Evolutionary conservation across 2,797 vertebrate species (phyloP).

Genomic region (Fringilla coelebs): DNA sequence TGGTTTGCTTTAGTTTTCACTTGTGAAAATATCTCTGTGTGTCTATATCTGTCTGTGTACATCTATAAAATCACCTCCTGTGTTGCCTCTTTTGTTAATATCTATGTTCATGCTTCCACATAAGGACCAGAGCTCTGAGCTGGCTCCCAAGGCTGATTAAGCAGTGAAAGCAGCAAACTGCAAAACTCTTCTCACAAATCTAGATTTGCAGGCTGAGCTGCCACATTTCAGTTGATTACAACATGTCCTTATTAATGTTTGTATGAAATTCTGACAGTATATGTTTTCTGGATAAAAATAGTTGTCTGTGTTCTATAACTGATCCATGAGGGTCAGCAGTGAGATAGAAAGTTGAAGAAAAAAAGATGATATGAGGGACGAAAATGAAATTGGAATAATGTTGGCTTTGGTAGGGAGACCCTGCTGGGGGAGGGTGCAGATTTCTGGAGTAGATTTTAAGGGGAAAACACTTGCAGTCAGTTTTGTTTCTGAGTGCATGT

Average conservation of each 20-base stretch:
- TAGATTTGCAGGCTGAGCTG: not conserved
- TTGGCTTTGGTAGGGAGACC: not conserved
- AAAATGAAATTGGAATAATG: not conserved
- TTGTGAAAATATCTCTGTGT: not conserved
- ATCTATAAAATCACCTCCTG: not conserved
- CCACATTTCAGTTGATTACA: not conserved
- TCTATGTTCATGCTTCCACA: not conserved
- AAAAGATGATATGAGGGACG: not conserved
- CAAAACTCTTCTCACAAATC: not conserved
- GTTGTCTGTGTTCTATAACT: not conserved
- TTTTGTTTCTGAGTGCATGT: not conserved
- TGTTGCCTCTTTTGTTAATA: not conserved
- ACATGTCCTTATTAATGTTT: not conserved
- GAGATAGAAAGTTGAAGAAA: not conserved
- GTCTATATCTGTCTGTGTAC: accelerated
- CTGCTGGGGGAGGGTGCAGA: not conserved
- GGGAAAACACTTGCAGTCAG: not conserved
- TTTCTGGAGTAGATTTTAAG: not conserved
- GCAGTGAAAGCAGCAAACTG: not conserved
- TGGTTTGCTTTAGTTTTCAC: not conserved
- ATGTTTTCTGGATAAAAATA: not conserved
- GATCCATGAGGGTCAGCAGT: not conserved
- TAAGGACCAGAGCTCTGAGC: not conserved
- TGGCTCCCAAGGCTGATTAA: not conserved
- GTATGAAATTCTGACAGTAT: not conserved